These are phyloP conservation scores for Crioceris asparagi DNA, from an alignment of 2,888 invertebrate species.

Conservation along the genomic window DNA sequence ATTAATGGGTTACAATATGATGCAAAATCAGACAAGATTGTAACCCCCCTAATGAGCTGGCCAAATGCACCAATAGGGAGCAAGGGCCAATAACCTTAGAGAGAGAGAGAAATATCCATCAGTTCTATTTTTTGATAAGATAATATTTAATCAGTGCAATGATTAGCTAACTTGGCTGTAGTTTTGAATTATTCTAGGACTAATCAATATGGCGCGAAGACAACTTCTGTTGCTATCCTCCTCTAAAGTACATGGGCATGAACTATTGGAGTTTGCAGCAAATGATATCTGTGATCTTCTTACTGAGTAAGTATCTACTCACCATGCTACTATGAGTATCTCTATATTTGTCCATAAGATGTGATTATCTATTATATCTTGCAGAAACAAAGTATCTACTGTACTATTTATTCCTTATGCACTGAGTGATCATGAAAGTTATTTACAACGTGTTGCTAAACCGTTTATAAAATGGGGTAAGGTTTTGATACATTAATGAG, in stretches of 20 bases:
- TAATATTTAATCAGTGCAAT: no score
- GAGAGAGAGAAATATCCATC: no score
- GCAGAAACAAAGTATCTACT: conserved; percentile 51
- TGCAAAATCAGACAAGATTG: no score
- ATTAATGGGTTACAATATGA: no score
- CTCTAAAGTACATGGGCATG: conserved; percentile 56
- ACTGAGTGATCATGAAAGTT: conserved; percentile 51
- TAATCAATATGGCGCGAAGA: conserved; percentile 23
- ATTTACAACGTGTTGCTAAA: conserved; percentile 48
- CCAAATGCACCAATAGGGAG: no score
- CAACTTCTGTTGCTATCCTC: conserved; percentile 58
- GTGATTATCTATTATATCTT: conserved; percentile 2
- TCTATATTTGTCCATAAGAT: background rate
- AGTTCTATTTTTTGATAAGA: no score
- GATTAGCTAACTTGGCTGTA: no score
- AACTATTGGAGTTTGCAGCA: conserved; percentile 55
- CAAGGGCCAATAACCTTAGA: no score
- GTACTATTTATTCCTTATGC: conserved; percentile 71
- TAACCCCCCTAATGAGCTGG: no score
- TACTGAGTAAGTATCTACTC: conserved; percentile 46
- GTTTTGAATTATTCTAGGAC: background rate
- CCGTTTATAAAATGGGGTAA: conserved; percentile 54
- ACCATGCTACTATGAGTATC: no score
- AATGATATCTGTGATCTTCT: conserved; percentile 51
- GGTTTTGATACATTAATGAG: background rate